phyloP scores from a whole-genome alignment of 2,113 vertebrate genomes.

The Cyprinus carpio region DNA sequence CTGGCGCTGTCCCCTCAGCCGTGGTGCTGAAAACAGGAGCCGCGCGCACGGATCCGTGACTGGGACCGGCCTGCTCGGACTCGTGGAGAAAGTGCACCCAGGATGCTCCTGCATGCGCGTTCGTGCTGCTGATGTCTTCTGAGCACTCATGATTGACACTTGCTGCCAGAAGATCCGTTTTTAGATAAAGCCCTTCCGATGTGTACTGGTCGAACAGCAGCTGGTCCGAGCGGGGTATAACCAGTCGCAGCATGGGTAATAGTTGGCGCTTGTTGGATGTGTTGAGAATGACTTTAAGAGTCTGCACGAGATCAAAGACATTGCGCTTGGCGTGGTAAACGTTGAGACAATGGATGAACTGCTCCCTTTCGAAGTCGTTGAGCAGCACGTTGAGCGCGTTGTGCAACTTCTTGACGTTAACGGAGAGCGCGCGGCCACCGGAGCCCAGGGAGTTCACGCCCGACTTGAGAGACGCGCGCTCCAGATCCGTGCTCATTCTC shows the following conservation, averaged over 20 bases:
- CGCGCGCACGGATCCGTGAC: slow-evolving; percentile 6
- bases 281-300: slow-evolving; percentile 85
- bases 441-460: slow-evolving; percentile 75
- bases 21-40: slow-evolving; percentile 57
- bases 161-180: slow-evolving; percentile 65
- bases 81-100: slow-evolving; percentile 38
- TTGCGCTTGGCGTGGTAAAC: slow-evolving; percentile 91
- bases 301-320: slow-evolving; percentile 92
- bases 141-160: slow-evolving; percentile 53
- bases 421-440: slow-evolving; percentile 82
- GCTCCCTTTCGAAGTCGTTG: slow-evolving; percentile 85
- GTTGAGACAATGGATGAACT: slow-evolving; percentile 91
- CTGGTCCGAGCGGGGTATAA: slow-evolving; percentile 92
- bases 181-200: slow-evolving; percentile 86
- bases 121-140: slow-evolving; percentile 52
- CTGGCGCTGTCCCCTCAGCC: slow-evolving; percentile 61
- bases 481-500: slow-evolving; percentile 83
- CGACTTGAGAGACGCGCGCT: slow-evolving; percentile 80
- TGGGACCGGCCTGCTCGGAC: slow-evolving; percentile 41
- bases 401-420: slow-evolving; percentile 89
- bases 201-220: slow-evolving; percentile 95
- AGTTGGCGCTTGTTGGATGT: slow-evolving; percentile 83
- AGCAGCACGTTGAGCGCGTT: slow-evolving; percentile 86
- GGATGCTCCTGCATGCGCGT: slow-evolving; percentile 44
- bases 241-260: slow-evolving; percentile 88